These are phyloP conservation scores for Solea senegalensis DNA, from an alignment of 2,113 vertebrate species.

Conservation along the genomic window DNA sequence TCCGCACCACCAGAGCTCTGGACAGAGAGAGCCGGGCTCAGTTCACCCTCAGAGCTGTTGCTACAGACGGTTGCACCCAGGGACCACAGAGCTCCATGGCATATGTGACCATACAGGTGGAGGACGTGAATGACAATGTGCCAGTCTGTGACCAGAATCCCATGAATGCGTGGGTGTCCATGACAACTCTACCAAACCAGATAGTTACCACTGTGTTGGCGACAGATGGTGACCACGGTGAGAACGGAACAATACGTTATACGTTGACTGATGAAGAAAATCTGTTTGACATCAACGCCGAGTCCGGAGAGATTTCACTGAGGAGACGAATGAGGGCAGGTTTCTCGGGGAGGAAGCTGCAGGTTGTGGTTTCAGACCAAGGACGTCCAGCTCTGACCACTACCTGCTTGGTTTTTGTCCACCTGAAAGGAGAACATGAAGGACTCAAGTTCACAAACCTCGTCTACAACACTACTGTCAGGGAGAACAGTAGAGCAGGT, in stretches of 20 bases:
- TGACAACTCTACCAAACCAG: constrained; percentile 72
- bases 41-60: constrained; percentile 83
- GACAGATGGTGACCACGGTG: constrained; percentile 83
- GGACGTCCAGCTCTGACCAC: constrained; percentile 81
- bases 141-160: constrained; percentile 85
- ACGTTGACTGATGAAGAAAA: constrained; percentile 74
- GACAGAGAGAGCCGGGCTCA: constrained; percentile 85
- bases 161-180: constrained; percentile 77
- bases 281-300: constrained; percentile 79
- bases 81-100: constrained; percentile 82
- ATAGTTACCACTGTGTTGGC: constrained; percentile 78
- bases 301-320: constrained; percentile 85
- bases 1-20: constrained; percentile 79
- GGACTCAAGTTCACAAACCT: constrained; percentile 82
- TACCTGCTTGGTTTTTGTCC: constrained; percentile 85
- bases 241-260: constrained; percentile 85
- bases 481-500: constrained; percentile 89
- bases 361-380: constrained; percentile 83
- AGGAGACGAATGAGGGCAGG: constrained; percentile 70
- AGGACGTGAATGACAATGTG: constrained; percentile 91
- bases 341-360: constrained; percentile 78
- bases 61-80: constrained; percentile 81
- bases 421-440: constrained; percentile 79
- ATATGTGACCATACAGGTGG: constrained; percentile 79
- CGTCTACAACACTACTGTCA: constrained; percentile 80